phyloP scores from a whole-genome alignment of 2,113 vertebrate genomes.

The Oncorhynchus mykiss region DNA sequence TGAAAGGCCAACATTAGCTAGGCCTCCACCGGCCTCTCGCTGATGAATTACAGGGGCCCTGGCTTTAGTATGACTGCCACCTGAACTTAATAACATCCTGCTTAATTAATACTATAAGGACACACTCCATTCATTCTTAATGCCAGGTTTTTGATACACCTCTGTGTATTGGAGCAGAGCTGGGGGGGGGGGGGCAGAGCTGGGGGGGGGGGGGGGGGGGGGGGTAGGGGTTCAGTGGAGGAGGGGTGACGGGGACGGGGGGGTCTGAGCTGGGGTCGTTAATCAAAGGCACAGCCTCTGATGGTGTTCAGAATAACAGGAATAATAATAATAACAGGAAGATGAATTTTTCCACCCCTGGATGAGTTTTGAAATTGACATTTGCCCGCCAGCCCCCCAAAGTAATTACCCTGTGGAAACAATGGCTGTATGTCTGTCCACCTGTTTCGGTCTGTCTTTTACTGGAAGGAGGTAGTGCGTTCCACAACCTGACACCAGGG shows the following conservation, averaged over 20 bases:
- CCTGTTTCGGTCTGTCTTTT: background rate
- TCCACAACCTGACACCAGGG: too few relatives aligned
- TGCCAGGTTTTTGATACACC: slow-evolving; percentile 55
- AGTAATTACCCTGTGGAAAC: background rate
- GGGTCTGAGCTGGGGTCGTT: slow-evolving; percentile 21
- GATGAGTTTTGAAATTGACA: background rate
- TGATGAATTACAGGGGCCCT: slow-evolving; percentile 54
- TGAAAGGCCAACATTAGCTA: slow-evolving; percentile 18
- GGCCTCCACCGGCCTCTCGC: slow-evolving; percentile 5
- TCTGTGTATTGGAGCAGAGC: slow-evolving; percentile 29
- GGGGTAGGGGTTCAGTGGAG: too few relatives aligned
- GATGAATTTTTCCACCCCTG: slow-evolving; percentile 7
- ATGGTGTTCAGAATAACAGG: background rate
- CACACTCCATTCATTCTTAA: slow-evolving; percentile 51
- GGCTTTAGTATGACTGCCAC: slow-evolving; percentile 52
- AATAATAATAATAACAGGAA: background rate
- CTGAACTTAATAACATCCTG: slow-evolving; percentile 29
- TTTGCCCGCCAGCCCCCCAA: background rate
- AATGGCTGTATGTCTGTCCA: background rate
- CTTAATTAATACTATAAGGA: slow-evolving; percentile 64
- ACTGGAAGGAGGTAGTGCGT: too few relatives aligned
- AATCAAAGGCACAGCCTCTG: slow-evolving; percentile 35
- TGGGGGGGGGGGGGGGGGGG: background rate
- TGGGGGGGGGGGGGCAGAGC: background rate
- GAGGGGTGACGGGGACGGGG: too few relatives aligned